Conservation (phyloP, 2,113 vertebrate species). For the Neoarius graeffei region DNA sequence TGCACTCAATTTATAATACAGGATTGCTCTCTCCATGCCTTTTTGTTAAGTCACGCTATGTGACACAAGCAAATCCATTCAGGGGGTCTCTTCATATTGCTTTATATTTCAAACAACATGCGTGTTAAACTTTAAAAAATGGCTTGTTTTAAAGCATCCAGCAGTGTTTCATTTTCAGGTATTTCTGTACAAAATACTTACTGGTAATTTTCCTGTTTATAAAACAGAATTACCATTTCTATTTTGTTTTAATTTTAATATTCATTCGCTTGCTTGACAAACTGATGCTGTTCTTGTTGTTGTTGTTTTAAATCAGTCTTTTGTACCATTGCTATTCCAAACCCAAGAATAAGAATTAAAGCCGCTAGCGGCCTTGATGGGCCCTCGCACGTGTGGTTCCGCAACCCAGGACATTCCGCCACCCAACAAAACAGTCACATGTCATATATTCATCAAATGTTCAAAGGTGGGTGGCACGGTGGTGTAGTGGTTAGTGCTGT, state of each 20-base stretch:
- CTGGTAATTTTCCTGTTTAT: too few species aligned
- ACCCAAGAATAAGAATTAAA: not conserved
- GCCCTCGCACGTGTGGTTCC: too few species aligned
- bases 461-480: too few species aligned
- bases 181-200: not conserved
- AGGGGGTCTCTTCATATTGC: not conserved
- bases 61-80: conserved; percentile 36
- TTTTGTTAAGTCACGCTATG: conserved; percentile 38
- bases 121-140: not conserved
- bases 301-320: not conserved
- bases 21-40: conserved; percentile 26
- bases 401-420: too few species aligned
- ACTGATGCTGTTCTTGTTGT: not conserved
- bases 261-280: too few species aligned
- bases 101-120: conserved; percentile 21
- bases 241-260: not conserved
- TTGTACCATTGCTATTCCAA: not conserved
- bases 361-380: too few species aligned
- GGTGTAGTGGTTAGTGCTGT: too few species aligned
- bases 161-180: not conserved
- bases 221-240: too few species aligned
- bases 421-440: too few species aligned
- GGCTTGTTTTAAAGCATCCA: not conserved
- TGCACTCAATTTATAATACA: conserved; percentile 37
- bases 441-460: too few species aligned